Evolutionary conservation across 2,113 vertebrate genomes (phyloP), one percentile per base, ranked within the genome.

Genomic region (Vanacampus margaritifer): DNA sequence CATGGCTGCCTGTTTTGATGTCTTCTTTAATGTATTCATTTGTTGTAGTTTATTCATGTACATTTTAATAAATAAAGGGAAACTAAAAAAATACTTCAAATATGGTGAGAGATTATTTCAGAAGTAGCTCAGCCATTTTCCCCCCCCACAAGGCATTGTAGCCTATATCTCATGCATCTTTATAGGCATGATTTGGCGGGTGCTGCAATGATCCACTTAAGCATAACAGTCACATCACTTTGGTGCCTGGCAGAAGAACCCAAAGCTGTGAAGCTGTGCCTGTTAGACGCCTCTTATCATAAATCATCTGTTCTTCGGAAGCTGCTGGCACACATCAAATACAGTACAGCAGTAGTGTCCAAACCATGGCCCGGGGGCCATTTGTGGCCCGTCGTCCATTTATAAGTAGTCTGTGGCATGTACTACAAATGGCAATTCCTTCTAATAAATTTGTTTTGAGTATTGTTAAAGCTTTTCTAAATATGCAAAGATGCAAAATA

Each of bases 11-110:
- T 59, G 69, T 88, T 87, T 90, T 79, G 83, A 89, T 87, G 87
- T 88, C 85, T 86, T 86, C 82, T 88, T 88, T 86, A 84, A 88
- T 88, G 89, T 90, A 75, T 81, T 90, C 83, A 76, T 88, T 82
- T 85, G 88, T 89, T 89, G 86, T 87, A 84, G 56, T 82, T 86
- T 83, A 73, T 86, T 83, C 83, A 79, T 89, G 87, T 90, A 84
- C 63, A 65, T 86, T 90, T 90, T 90, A 54, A 85, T 86, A 87
- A 86, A 87, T 87, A 90, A 89, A 88, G 65, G 41, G 67, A 23
- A 77, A 79, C 79, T 73, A 58, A 45, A 50, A 79, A n/a, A 79
- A 78, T 35, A 37, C 13, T 59, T 53, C 37, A 65, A 26, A 66
- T 24, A 16, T 65, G 28, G 56, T 64, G 46, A 2, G 41, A 26